These are phyloP conservation scores for Crotalus viridis DNA, from an alignment of 2,113 vertebrate species.

Conservation along the genomic window DNA sequence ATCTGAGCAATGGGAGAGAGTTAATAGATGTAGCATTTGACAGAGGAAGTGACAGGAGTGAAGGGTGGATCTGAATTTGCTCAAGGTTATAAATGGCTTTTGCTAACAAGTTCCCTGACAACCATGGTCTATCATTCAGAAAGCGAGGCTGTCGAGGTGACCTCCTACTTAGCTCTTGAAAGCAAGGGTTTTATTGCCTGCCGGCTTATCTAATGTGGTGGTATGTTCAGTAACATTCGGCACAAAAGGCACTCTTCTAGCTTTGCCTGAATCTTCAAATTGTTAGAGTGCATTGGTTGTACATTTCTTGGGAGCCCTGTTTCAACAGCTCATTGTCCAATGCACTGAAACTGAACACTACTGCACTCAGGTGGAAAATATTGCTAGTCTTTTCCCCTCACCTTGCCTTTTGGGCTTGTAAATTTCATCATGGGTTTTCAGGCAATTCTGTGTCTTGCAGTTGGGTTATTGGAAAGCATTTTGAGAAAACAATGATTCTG, in stretches of 20 bases:
- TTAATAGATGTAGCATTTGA: not conserved
- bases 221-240: not conserved
- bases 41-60: slow-evolving; percentile 4
- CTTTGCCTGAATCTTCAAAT: not conserved
- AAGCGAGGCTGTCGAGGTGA: not conserved
- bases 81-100: not conserved
- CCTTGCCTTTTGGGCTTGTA: not conserved
- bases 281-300: not conserved
- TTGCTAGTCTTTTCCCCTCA: not conserved
- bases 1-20: not conserved
- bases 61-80: not conserved
- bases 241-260: not conserved
- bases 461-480: too few species aligned
- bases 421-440: not conserved
- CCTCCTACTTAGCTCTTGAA: not conserved
- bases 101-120: not conserved
- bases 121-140: not conserved
- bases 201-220: not conserved
- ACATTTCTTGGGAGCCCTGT: not conserved
- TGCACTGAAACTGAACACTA: not conserved
- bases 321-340: not conserved
- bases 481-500: not conserved
- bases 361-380: not conserved
- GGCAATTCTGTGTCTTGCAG: too few species aligned
- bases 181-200: not conserved